Base-by-base conservation (phyloP, 1,140 invertebrate genomes). In the Meloidogyne hapla region DNA sequence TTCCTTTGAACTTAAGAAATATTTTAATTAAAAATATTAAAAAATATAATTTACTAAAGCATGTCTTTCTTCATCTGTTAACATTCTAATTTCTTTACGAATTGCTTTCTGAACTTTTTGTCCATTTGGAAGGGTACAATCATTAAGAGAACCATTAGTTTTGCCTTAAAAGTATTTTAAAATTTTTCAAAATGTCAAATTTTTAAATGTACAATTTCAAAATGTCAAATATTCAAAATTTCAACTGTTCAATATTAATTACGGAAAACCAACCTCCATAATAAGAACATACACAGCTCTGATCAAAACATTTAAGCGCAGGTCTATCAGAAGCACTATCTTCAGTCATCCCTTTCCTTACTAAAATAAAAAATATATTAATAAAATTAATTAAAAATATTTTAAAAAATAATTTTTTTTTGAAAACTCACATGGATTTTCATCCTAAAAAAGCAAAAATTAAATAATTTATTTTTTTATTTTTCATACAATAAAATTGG, bases 31-130 rank as follows among this genome's bases (percentile, higher is more conserved):
- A 56, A 8, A 18, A 73, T 25, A 33, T 63, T n/a, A 12, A 13
- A 63, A 8, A 62, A 26, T 28, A 23, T 33, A 64, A 9, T 73
- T 21, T 73, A 73, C 71, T 64, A 73, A 61, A 38, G 48, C 64
- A 33, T 13, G 13, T 21, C 77, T 45, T 62, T 81, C 79, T 8
- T 80, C 73, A 45, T 79, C 79, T 9, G 48, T 72, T 18, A 80
- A 21, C 77, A 80, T 73, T 61, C 80, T 61, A 40, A 82, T 83
- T 64, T 81, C 80, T 62, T 83, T 83, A 12, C 80, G 65, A 12
- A 81, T 1, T n/a, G 80, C 72, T 66, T 81, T 48, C 21, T 40
- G 13, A 81, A 68, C 1, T 48, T 74, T 63, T 73, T 10, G 12
- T 25, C 56, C 21, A 56, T 56, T 56, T 56, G 18, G 18, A 56